Evolutionary conservation across 2,113 vertebrate species (phyloP).

Genomic region (Theristicus caerulescens): DNA sequence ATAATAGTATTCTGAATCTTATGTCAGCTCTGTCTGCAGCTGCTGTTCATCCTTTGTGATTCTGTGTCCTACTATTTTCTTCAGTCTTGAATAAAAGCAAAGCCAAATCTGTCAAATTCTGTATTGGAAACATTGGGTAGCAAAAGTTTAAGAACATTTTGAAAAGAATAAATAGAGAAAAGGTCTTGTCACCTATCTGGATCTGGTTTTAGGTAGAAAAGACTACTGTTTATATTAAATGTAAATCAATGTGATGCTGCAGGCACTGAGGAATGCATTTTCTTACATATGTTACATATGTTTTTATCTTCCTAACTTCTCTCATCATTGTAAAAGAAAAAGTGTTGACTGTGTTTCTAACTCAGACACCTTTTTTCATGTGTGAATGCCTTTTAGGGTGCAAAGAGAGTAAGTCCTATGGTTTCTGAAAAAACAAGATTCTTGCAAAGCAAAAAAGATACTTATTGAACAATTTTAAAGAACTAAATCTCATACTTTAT

Average conservation of each 20-base stretch:
- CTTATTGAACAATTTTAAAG: not conserved
- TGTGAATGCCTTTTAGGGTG: not conserved
- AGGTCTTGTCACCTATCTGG: not conserved
- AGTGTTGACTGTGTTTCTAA: not conserved
- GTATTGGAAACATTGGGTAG: not conserved
- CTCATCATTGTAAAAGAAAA: not conserved
- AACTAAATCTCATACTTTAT: not conserved
- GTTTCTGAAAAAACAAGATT: not conserved
- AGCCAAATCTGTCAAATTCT: not conserved
- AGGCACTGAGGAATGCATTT: not conserved
- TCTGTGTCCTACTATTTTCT: not conserved
- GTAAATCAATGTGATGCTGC: not conserved
- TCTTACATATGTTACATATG: not conserved
- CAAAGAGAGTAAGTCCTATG: not conserved
- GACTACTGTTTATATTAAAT: not conserved
- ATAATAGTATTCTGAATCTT: not conserved
- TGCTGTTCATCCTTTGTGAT: not conserved
- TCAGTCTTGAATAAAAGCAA: not conserved
- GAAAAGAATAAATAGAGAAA: not conserved
- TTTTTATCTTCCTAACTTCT: not conserved
- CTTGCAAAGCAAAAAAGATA: not conserved
- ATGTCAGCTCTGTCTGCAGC: not conserved
- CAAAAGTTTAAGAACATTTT: not conserved
- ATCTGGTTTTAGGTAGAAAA: not conserved
- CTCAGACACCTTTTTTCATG: not conserved